Conservation (phyloP, 2,888 invertebrate species). For the Nymphalis c-album region DNA sequence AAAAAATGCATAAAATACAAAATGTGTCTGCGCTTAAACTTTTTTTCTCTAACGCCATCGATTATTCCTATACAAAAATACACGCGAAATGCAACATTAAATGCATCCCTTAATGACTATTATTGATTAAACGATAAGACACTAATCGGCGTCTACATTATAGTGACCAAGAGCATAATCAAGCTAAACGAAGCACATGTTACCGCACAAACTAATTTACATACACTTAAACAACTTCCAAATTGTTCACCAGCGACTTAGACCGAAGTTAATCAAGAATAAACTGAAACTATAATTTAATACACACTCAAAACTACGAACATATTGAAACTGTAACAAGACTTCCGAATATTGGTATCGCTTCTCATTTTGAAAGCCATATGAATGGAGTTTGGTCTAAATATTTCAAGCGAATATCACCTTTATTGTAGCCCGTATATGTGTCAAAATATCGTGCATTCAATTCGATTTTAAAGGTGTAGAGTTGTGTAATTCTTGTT, state of each 20-base stretch:
- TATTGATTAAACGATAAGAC: background rate
- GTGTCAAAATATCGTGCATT: background rate
- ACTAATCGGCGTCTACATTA: background rate
- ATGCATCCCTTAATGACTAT: too few relatives aligned
- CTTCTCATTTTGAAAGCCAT: slow-evolving; percentile 10
- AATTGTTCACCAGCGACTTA: slow-evolving; percentile 34
- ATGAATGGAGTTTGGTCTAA: background rate
- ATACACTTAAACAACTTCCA: slow-evolving; percentile 30
- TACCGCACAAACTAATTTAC: slow-evolving; percentile 34
- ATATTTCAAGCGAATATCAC: slow-evolving; percentile 8
- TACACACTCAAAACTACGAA: slow-evolving; percentile 41
- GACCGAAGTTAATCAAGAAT: slow-evolving; percentile 38
- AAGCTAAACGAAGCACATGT: slow-evolving; percentile 29
- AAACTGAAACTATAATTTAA: slow-evolving; percentile 40
- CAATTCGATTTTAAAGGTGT: background rate
- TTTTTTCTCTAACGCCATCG: too few relatives aligned
- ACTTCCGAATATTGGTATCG: slow-evolving; percentile 40
- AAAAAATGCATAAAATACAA: too few relatives aligned
- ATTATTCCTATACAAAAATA: too few relatives aligned
- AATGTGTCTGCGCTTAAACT: too few relatives aligned
- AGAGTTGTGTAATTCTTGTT: slow-evolving; percentile 32
- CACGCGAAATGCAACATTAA: too few relatives aligned
- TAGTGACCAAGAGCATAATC: slow-evolving; percentile 17
- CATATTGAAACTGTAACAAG: slow-evolving; percentile 40
- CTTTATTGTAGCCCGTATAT: background rate